Percentiles rank a stretch among this genome's conserved stretches.
phyloP scores from a whole-genome alignment of 1,140 invertebrate species.

The Lordiphosa clarofinis region DNA sequence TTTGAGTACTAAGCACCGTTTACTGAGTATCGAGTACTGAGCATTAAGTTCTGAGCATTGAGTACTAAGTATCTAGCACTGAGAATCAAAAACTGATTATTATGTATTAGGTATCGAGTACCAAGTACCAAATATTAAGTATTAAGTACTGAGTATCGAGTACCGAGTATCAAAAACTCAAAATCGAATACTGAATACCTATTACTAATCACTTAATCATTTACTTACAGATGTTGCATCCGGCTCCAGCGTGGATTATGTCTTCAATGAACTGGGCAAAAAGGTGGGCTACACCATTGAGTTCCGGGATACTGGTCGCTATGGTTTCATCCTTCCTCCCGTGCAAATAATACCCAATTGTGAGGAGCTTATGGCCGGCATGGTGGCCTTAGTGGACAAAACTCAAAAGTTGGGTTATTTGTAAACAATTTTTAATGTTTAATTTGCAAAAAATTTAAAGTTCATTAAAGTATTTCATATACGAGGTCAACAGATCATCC shows the following conservation, averaged over 20 bases:
- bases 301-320: constrained; percentile 87
- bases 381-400: constrained; percentile 86
- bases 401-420: constrained; percentile 55
- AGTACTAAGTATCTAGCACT: too few relatives aligned
- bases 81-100: too few relatives aligned
- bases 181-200: too few relatives aligned
- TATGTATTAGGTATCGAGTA: too few relatives aligned
- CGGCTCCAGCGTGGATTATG: constrained; percentile 86
- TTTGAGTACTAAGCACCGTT: too few relatives aligned
- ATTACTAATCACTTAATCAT: too few relatives aligned
- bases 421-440: constrained; percentile 4
- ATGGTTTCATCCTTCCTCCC: constrained; percentile 93
- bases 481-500: constrained; percentile 97
- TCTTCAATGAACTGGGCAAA: constrained; percentile 82
- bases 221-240: constrained; percentile 74
- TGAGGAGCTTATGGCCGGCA: constrained; percentile 89
- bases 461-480: constrained; percentile 82
- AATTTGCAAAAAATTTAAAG: not conserved
- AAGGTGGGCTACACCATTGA: constrained; percentile 84
- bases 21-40: too few relatives aligned
- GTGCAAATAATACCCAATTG: constrained; percentile 89
- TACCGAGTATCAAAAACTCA: not conserved
- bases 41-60: too few relatives aligned
- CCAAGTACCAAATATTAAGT: constrained; percentile 30
- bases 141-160: not conserved